These are phyloP conservation scores for Leptatherina wallacei DNA, from an alignment of 2,797 vertebrate genomes.

Conservation along the genomic window DNA sequence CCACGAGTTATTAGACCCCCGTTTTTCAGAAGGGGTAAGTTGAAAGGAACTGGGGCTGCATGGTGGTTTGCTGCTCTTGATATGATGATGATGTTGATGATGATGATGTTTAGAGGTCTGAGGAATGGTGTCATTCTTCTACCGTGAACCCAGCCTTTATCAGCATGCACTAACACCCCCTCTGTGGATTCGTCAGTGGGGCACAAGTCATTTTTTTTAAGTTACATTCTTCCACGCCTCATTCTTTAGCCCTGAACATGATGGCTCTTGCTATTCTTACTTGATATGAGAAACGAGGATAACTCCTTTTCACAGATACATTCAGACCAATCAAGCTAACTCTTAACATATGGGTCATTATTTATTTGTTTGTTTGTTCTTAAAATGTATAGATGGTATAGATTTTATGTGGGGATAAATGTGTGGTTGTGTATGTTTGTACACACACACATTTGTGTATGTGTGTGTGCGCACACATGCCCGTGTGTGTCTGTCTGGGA, in stretches of 20 bases:
- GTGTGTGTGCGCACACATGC: slow-evolving; percentile 36
- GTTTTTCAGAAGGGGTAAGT: slow-evolving; percentile 84
- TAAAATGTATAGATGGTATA: slow-evolving; percentile 6
- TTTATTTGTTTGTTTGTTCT: slow-evolving; percentile 1
- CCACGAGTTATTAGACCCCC: slow-evolving; percentile 80
- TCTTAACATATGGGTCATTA: slow-evolving; percentile 2
- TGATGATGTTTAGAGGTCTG: slow-evolving; percentile 62
- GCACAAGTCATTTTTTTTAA: slow-evolving; percentile 58
- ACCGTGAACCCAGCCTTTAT: slow-evolving; percentile 59
- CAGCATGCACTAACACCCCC: slow-evolving; percentile 72
- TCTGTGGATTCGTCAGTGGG: slow-evolving; percentile 63
- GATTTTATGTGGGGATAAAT: slow-evolving; percentile 27
- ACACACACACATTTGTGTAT: slow-evolving; percentile 26
- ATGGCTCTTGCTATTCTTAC: slow-evolving; percentile 37
- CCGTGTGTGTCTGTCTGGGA: slow-evolving; percentile 66
- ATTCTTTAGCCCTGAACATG: slow-evolving; percentile 67
- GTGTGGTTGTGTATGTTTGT: slow-evolving; percentile 29
- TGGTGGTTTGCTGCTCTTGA: slow-evolving; percentile 78
- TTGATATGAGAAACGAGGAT: slow-evolving; percentile 51
- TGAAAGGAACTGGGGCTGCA: slow-evolving; percentile 71
- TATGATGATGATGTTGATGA: slow-evolving; percentile 46
- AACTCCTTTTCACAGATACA: not conserved
- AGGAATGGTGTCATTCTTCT: slow-evolving; percentile 67
- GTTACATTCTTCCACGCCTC: slow-evolving; percentile 54
- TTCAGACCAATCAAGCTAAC: slow-evolving; percentile 1